A percentile compares a stretch with the other conserved stretches of the same genome.
phyloP scores from a whole-genome alignment of 2,797 vertebrate species.

The Petrocephalus sullivani region DNA sequence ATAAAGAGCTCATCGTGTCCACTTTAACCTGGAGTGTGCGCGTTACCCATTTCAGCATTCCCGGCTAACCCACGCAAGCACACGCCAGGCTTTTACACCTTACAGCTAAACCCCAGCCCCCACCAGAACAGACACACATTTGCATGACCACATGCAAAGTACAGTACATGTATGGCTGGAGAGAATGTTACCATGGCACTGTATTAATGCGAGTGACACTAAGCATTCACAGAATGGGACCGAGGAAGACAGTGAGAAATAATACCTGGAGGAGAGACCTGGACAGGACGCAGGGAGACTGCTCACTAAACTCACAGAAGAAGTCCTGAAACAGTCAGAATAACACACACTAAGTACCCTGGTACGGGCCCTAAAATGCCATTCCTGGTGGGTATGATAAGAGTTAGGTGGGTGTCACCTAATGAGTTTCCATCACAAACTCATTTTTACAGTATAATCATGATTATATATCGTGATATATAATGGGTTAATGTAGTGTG shows the following conservation, averaged over 20 bases:
- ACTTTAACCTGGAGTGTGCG: not conserved
- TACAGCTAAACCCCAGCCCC: not conserved
- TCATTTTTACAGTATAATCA: not conserved
- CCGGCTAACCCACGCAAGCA: not conserved
- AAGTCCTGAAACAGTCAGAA: conserved; percentile 73
- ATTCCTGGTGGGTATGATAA: not conserved
- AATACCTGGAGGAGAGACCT: conserved; percentile 86
- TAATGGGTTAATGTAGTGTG: not conserved
- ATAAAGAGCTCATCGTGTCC: not conserved
- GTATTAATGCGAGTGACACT: not conserved
- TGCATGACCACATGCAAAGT: not conserved
- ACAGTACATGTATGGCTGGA: not conserved
- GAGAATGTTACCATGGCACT: not conserved
- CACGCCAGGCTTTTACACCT: not conserved
- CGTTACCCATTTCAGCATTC: not conserved
- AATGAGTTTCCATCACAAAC: not conserved
- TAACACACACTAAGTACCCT: not conserved
- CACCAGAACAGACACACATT: not conserved
- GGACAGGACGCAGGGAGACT: conserved; percentile 96
- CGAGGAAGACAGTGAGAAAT: not conserved
- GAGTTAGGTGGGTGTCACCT: not conserved
- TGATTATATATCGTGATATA: not conserved
- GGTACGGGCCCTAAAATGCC: not conserved
- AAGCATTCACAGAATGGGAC: not conserved
- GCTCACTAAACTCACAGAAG: conserved; percentile 98